Conservation (phyloP, 2,888 invertebrate genomes). For the Aradus depressus region DNA sequence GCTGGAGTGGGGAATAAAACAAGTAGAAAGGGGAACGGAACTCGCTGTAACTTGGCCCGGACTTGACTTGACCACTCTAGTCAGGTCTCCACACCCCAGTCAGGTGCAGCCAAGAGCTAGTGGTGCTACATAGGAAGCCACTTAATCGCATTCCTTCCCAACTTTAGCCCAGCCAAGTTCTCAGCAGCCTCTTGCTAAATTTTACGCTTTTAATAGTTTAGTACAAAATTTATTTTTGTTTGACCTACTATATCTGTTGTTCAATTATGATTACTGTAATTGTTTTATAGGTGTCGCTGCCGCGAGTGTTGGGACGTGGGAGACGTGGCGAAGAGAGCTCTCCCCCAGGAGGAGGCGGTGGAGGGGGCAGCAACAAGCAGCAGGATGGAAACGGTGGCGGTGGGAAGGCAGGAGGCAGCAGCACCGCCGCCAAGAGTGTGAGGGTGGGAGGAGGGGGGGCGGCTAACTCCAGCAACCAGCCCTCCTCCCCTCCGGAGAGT, state of each 20-base stretch:
- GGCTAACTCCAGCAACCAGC: too few relatives aligned
- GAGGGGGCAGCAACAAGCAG: slow-evolving; percentile 3
- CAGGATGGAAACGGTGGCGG: too few relatives aligned
- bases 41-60: too few relatives aligned
- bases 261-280: slow-evolving; percentile 7
- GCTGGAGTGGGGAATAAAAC: too few relatives aligned
- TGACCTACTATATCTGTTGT: not conserved
- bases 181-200: too few relatives aligned
- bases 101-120: too few relatives aligned
- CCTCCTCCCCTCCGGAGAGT: not conserved
- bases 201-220: not conserved
- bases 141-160: too few relatives aligned
- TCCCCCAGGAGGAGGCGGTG: slow-evolving; percentile 9
- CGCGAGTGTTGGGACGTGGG: slow-evolving; percentile 22
- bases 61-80: too few relatives aligned
- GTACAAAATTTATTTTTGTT: not conserved
- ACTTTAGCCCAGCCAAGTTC: too few relatives aligned
- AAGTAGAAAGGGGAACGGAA: too few relatives aligned
- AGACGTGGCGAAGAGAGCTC: slow-evolving; percentile 19
- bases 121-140: too few relatives aligned
- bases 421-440: slow-evolving; percentile 3
- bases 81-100: too few relatives aligned
- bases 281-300: slow-evolving; percentile 24
- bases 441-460: slow-evolving; percentile 5
- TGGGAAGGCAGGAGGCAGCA: slow-evolving; percentile 2